Base-by-base conservation (phyloP, 2,113 vertebrate species). In the Oreochromis aureus region DNA sequence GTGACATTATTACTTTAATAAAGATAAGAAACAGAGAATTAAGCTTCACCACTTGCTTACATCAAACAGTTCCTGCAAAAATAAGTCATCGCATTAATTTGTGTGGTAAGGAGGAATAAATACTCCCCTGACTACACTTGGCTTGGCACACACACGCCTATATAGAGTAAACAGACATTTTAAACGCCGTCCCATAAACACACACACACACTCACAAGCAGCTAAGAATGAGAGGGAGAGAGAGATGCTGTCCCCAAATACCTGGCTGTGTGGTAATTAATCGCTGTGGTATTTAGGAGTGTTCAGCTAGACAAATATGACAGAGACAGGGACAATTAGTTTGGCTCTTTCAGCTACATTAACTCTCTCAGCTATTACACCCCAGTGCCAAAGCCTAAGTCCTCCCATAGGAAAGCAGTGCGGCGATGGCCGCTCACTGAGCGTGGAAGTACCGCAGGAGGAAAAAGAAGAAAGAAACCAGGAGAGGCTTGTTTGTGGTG, bases 291-390 rank as follows among this genome's bases (percentile, higher is more conserved):
- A 99, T 98, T 99, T 98, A 98, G 97, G 97, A 98, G 97, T 97
- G 97, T 98, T 98, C 97, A 97, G 97, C 97, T 97, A 98, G 97
- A 98, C 98, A 98, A 98, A 99, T 99, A 98, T 99, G 98, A 99
- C 98, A 98, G 97, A 98, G 98, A 98, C 98, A 98, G 97, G 97
- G 97, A 98, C 98, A 98, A 98, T 99, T 98, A 98, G 97, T 97
- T 98, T 97, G 97, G 97, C 97, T 97, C 97, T 99, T 98, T 98
- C 97, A 98, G 98, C 98, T 98, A 98, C 98, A 99, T 98, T 99
- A 99, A 98, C 98, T 98, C 98, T 97, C 97, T 95, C 96, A 95
- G 97, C 97, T 97, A 98, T 98, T 98, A 98, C 97, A 97, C 97
- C 80, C 54, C 86, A 93, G 95, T 92, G 97, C 97, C 96, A 96